These are phyloP conservation scores for Periophthalmus magnuspinnatus DNA, from an alignment of 2,797 vertebrate species.

Conservation along the genomic window DNA sequence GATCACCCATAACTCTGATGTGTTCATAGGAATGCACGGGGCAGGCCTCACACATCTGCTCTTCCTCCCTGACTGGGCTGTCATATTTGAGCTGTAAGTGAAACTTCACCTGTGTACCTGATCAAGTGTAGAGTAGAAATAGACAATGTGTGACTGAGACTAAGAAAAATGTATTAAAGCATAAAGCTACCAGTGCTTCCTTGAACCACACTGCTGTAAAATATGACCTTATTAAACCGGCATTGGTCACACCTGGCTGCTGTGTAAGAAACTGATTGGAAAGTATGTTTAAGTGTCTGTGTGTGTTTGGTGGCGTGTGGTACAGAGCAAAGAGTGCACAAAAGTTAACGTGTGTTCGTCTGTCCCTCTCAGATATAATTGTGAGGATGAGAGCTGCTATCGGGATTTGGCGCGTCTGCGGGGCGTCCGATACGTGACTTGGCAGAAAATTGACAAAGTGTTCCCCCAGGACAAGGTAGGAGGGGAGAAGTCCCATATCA, in stretches of 20 bases:
- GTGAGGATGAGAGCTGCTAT: slow-evolving; percentile 96
- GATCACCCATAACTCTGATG: slow-evolving; percentile 94
- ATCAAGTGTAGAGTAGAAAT: slow-evolving; percentile 4
- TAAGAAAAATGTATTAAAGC: slow-evolving; percentile 5
- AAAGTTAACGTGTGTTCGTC: slow-evolving; percentile 68
- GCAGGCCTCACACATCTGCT: slow-evolving; percentile 96
- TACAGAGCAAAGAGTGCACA: slow-evolving; percentile 24
- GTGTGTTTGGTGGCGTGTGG: slow-evolving; percentile 5
- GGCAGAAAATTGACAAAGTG: slow-evolving; percentile 89
- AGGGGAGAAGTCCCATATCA: slow-evolving; percentile 49
- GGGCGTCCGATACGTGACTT: slow-evolving; percentile 91
- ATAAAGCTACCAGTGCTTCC: slow-evolving; percentile 33
- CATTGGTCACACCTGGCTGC: slow-evolving; percentile 60
- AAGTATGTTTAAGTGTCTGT: slow-evolving; percentile 4
- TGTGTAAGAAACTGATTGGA: slow-evolving; percentile 11
- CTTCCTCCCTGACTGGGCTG: slow-evolving; percentile 97
- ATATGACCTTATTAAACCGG: slow-evolving; percentile 70
- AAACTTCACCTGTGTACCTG: slow-evolving; percentile 4
- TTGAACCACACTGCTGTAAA: slow-evolving; percentile 59
- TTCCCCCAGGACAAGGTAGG: slow-evolving; percentile 93
- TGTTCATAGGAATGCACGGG: slow-evolving; percentile 97
- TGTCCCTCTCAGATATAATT: slow-evolving; percentile 89
- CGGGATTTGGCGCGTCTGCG: slow-evolving; percentile 92
- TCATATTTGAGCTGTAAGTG: slow-evolving; percentile 95
- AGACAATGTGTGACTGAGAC: slow-evolving; percentile 6